Base-by-base conservation (phyloP, 64 coral and sea anemone genomes). In the Actinia tenebrosa region DNA sequence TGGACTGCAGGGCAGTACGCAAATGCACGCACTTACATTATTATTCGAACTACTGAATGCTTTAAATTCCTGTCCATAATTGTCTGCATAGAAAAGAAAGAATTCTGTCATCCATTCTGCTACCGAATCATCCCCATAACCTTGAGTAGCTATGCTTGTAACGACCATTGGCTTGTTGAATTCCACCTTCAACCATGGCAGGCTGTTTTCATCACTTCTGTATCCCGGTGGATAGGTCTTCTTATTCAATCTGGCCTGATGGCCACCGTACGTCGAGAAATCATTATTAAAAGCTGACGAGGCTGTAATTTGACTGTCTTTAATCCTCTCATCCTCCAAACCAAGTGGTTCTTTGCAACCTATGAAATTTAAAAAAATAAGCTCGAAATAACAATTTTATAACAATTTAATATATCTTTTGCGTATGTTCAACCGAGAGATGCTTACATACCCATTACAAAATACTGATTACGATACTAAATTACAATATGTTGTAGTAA, bases 91-190 rank as follows among this genome's bases (percentile, higher is more conserved):
- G 30, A 86, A 46, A 1, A 90, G 20, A 8, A 37, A 84, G 27
- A 62, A 90, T 23, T 46, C 64, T 22, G 52, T 61, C 2, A 90
- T 9, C 89, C 89, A 90, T 45, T 90, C 89, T 16, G 16, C 26
- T 7, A 77, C 82, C 17, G 52, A 45, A 9, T 54, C 27, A 80
- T 90, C 83, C 3, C 89, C 83, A 62, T 90, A 90, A 44, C 89
- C 89, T 47, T 90, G 89, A 5, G 89, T 90, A 75, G 89, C 89
- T 47, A 90, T 90, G 10, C 82, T 47, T 45, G 89, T 90, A 15
- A 90, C 20, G 16, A 90, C 71, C 9, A 86, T 13, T 3, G 78
- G 75, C 22, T 60, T 72, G 15, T 59, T 62, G 13, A 90, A 27
- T 14, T 90, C 83, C 16, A 90, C 89, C 56, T 86, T 86, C 18